These are phyloP conservation scores for Brachirus orientalis DNA, from an alignment of 2,113 vertebrate species.

Conservation along the genomic window DNA sequence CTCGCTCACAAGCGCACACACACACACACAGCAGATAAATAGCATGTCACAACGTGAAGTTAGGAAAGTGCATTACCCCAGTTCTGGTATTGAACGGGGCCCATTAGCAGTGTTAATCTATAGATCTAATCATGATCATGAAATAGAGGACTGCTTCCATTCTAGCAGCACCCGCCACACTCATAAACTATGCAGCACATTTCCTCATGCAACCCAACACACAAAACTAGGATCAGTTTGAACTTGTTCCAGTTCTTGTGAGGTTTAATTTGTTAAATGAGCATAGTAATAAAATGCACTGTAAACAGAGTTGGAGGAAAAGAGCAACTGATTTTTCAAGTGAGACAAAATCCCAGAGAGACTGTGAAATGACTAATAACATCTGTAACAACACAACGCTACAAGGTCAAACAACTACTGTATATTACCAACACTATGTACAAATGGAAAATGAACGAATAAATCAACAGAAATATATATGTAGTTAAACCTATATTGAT, in stretches of 20 bases:
- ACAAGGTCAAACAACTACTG: slow-evolving; percentile 24
- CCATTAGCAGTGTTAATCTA: slow-evolving; percentile 68
- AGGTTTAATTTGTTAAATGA: slow-evolving; percentile 22
- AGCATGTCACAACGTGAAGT: slow-evolving; percentile 28
- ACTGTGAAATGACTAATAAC: slow-evolving; percentile 8
- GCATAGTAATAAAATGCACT: slow-evolving; percentile 10
- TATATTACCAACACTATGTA: neutral
- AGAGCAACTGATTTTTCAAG: slow-evolving; percentile 6
- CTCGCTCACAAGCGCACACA: too few species aligned
- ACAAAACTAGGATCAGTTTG: slow-evolving; percentile 24
- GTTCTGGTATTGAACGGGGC: slow-evolving; percentile 57
- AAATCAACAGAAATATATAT: too few species aligned
- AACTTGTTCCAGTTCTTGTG: slow-evolving; percentile 26
- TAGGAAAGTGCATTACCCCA: slow-evolving; percentile 66
- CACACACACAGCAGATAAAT: slow-evolving; percentile 28
- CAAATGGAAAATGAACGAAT: slow-evolving; percentile 9
- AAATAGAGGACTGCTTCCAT: slow-evolving; percentile 50
- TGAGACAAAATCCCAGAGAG: slow-evolving; percentile 8
- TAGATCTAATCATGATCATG: slow-evolving; percentile 56
- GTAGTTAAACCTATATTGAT: too few species aligned
- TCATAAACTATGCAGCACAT: slow-evolving; percentile 41
- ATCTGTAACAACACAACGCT: slow-evolving; percentile 9
- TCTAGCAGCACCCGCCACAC: slow-evolving; percentile 9
- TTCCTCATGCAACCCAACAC: slow-evolving; percentile 30
- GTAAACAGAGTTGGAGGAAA: neutral